Conservation (phyloP, 2,888 invertebrate genomes). For the Macaria notata region DNA sequence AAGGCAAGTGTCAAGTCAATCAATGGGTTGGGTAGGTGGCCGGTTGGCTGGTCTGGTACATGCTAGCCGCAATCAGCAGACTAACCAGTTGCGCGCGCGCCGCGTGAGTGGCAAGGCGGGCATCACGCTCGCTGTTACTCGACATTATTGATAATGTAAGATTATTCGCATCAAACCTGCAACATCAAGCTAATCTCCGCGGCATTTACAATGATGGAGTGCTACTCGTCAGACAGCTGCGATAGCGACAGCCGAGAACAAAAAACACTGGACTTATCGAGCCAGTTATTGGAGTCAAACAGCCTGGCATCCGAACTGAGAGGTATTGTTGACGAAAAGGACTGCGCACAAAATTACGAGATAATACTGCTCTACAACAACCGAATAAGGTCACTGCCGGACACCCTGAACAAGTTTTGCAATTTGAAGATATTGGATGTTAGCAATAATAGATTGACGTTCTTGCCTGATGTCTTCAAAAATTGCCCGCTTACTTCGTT, state of each 20-base stretch:
- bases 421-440: constrained; percentile 92
- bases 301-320: constrained; percentile 83
- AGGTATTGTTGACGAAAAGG: constrained; percentile 83
- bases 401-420: constrained; percentile 83
- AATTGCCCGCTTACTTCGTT: constrained; percentile 89
- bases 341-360: constrained; percentile 83
- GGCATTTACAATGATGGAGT: constrained; percentile 83
- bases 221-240: constrained; percentile 92
- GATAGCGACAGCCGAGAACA: constrained; percentile 88
- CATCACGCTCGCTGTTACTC: constrained; percentile 32
- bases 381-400: constrained; percentile 86
- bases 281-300: constrained; percentile 79
- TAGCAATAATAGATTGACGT: constrained; percentile 91
- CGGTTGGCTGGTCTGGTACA: not conserved
- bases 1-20: constrained; percentile 2
- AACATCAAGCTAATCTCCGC: constrained; percentile 31
- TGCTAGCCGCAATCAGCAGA: not conserved
- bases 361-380: constrained; percentile 94
- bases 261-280: constrained; percentile 86
- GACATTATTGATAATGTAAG: constrained; percentile 52
- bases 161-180: constrained; percentile 31
- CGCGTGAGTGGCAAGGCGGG: constrained; percentile 45
- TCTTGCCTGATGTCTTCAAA: constrained; percentile 89
- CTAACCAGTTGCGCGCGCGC: constrained; percentile 71
- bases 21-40: not conserved